Base-by-base conservation (phyloP, 2,888 invertebrate species). In the Mesochorus sp. region DNA sequence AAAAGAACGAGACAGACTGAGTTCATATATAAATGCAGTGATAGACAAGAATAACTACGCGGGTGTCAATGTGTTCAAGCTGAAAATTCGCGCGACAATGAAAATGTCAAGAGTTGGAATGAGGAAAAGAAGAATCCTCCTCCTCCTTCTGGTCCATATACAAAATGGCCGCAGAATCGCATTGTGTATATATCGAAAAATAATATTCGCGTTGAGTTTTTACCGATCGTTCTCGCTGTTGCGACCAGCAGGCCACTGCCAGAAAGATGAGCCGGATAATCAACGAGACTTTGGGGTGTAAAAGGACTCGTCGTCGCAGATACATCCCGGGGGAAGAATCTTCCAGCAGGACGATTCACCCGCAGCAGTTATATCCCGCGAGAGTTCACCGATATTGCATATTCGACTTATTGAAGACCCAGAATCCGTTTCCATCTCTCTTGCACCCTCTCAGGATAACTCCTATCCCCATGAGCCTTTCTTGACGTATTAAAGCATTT, bases 1-100 rank as follows among this genome's bases (percentile, higher is more conserved):
- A 14, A 44, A 4, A 44, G 5, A 14, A 44, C 5, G 17, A 44
- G 44, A 39, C 12, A 44, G 14, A 2, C 44, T 1, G 14, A 44
- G 14, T 34, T 6, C 8, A 34, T n/a, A 21, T 24, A 39, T 37
- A 24, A 34, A 10, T 55, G 39, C 0, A 12, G 1, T 17, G n/a
- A 8, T 49, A 26, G 14, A 51, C 24, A 21, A 53, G 21, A 51
- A 78, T 44, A 66, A 47, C n/a, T n/a, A n/a, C 10, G 28, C 34
- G n/a, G 70, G 44, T 66, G 75, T 81, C 67, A 71, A 31, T 80
- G 71, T 83, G 85, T 84, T 82, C 66, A 83, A 77, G 80, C 74
- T 24, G 5, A 72, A 64, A 80, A 81, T 70, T 57, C 51, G 66
- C 49, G 24, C 83, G 76, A 82, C 80, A 61, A 61, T 68, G 62